Base-by-base conservation (phyloP, 1,140 invertebrate species). In the Acromyrmex charruanus region DNA sequence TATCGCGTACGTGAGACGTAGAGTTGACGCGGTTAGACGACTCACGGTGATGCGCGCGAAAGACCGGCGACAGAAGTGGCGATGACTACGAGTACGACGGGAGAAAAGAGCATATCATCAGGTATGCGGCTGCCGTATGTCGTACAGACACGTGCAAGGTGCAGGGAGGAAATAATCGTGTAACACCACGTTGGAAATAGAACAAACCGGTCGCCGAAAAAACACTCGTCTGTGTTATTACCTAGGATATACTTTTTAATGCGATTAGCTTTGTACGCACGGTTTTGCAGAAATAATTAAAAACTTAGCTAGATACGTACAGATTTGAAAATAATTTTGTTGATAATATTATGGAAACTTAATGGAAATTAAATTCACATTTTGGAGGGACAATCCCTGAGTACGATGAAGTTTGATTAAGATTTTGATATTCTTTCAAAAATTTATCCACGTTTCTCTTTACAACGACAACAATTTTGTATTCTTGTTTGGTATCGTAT, bases 11-110 rank as follows among this genome's bases (percentile, higher is more conserved):
- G 69, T 44, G 86, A 85, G 51, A 65, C 58, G 55, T 55, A 35
- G 14, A 79, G 71, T 86, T 71, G 87, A 89, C 31, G 72, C 61
- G 87, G 10, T 53, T 68, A 61, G 58, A 1, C 85, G 72, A 87
- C 74, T 87, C 89, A 87, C 59, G 88, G 69, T 89, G 89, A 90
- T 84, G 77, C 35, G 85, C 88, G 68, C 66, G 63, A 21, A 79
- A 59, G n/a, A 21, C 21, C 55, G 35, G 75, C 74, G 87, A 89
- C 88, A 88, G 51, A 75, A 28, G 39, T 84, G 87, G n/a, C 21
- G 39, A 61, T 75, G 86, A 44, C 58, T 66, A 71, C 77, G 55
- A 88, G 65, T 16, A 55, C 87, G 18, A 79, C 2, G 21, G 28
- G 44, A 71, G 84, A 86, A 80, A 88, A 58, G 58, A 87, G 80